Evolutionary conservation across 2,888 invertebrate genomes (phyloP).

Genomic region (Yponomeuta evonymella): DNA sequence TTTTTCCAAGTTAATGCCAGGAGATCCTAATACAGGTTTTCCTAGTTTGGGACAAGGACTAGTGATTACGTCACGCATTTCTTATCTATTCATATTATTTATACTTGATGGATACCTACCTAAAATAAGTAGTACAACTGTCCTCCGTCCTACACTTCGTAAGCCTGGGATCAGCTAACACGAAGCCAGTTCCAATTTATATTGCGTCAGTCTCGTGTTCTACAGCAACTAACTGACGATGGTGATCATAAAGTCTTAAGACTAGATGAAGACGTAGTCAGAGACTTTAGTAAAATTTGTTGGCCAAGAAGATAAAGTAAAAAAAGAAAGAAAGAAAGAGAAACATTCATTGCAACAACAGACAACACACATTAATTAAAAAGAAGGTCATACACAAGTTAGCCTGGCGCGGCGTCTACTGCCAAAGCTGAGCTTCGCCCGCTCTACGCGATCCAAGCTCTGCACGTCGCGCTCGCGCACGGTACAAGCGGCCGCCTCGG

Average conservation of each 20-base stretch:
- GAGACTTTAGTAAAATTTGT: too few species aligned
- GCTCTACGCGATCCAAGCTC: not conserved
- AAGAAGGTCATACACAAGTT: not conserved
- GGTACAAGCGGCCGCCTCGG: slow-evolving; percentile 42
- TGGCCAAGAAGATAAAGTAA: too few species aligned
- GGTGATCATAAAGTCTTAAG: not conserved
- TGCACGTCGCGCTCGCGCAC: not conserved
- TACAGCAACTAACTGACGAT: not conserved
- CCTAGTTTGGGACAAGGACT: too few species aligned
- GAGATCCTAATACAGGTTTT: too few species aligned
- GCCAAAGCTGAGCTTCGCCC: not conserved
- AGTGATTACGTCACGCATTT: not conserved
- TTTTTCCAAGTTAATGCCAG: too few species aligned
- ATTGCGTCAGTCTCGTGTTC: not conserved
- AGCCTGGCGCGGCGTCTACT: not conserved
- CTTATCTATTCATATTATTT: not conserved
- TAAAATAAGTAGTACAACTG: too few species aligned
- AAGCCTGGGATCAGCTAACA: too few species aligned
- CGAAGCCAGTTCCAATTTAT: not conserved
- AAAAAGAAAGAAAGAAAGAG: too few species aligned
- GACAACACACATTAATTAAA: too few species aligned
- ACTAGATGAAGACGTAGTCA: too few species aligned
- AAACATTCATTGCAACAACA: too few species aligned
- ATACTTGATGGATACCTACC: not conserved
- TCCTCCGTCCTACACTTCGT: too few species aligned